Evolutionary conservation across 2,888 invertebrate genomes (phyloP).

Genomic region (Deroplatys truncata): DNA sequence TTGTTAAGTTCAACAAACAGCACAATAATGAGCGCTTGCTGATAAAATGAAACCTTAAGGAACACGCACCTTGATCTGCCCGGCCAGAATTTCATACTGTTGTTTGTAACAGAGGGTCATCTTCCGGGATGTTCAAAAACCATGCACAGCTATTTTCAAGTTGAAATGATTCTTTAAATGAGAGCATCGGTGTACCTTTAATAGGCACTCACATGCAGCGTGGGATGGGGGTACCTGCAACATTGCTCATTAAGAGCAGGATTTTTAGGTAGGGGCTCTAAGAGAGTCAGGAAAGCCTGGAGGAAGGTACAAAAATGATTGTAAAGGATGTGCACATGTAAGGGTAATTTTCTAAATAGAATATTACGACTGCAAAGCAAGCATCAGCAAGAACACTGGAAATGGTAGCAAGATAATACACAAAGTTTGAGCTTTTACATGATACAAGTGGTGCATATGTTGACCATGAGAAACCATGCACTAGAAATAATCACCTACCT

Average conservation of each 20-base stretch:
- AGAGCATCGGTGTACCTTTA: conserved; percentile 11
- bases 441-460: conserved; percentile 18
- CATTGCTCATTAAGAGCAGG: conserved; percentile 21
- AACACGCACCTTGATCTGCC: conserved; percentile 22
- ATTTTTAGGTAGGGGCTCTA: neutral
- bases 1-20: conserved; percentile 14
- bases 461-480: conserved; percentile 29
- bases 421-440: neutral
- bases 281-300: conserved; percentile 6
- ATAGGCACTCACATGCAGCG: conserved; percentile 28
- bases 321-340: neutral
- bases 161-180: neutral
- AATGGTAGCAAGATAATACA: conserved; percentile 14
- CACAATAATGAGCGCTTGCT: neutral
- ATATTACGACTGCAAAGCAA: conserved; percentile 10
- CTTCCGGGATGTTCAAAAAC: conserved; percentile 16
- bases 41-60: neutral
- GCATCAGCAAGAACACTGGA: conserved; percentile 10
- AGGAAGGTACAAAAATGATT: conserved; percentile 3
- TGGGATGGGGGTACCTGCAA: conserved; percentile 32
- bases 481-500: conserved; percentile 32
- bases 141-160: conserved; percentile 22
- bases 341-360: neutral
- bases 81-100: conserved; percentile 15
- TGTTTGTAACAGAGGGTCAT: conserved; percentile 11